These are phyloP conservation scores for Orius insidiosus DNA, from an alignment of 1,140 invertebrate species.

Conservation along the genomic window DNA sequence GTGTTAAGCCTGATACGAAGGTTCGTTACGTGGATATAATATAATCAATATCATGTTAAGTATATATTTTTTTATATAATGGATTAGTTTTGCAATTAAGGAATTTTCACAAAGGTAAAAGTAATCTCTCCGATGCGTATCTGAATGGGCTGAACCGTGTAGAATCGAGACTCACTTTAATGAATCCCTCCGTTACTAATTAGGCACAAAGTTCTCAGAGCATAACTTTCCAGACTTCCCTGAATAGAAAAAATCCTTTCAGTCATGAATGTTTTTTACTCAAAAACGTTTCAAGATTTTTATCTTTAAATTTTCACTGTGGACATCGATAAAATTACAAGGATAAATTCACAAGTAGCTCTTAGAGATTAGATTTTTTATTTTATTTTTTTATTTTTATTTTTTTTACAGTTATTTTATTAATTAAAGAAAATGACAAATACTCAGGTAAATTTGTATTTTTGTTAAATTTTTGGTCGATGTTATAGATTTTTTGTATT, in stretches of 20 bases:
- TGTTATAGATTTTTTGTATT: constrained; percentile 14
- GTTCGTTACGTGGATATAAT: not conserved
- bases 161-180: no score
- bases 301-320: no score
- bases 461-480: constrained; percentile 1
- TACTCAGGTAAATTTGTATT: constrained; percentile 14
- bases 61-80: no score
- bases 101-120: no score
- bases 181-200: constrained; percentile 6
- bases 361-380: not conserved
- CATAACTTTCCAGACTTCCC: constrained; percentile 1
- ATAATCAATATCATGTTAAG: no score
- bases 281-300: not conserved
- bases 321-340: not conserved
- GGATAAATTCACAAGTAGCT: not conserved
- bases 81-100: no score
- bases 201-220: constrained; percentile 1
- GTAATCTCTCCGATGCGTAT: no score
- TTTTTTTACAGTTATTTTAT: constrained; percentile 6
- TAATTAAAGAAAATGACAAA: constrained; percentile 15
- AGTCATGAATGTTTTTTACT: constrained; percentile 2
- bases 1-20: not conserved
- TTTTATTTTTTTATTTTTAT: constrained; percentile 4
- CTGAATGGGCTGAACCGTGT: no score
- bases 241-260: not conserved